Conservation (phyloP, 2,113 vertebrate genomes). For the Cinclus cinclus region DNA sequence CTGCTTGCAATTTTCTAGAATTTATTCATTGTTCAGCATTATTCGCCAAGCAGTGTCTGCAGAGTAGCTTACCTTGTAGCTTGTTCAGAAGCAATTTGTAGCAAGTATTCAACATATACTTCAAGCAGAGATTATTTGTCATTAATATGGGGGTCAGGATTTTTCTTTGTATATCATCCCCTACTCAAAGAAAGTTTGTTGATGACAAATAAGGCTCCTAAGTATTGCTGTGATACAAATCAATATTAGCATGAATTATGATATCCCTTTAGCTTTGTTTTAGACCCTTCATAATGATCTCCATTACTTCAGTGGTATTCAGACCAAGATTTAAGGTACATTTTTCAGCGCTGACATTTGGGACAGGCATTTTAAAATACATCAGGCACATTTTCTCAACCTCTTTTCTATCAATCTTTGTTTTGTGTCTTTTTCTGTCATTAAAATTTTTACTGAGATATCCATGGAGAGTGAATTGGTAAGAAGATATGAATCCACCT, state of each 20-base stretch:
- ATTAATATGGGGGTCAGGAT: background rate
- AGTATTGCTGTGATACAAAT: background rate
- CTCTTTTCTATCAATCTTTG: background rate
- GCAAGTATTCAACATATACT: background rate
- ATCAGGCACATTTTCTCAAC: background rate
- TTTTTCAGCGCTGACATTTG: background rate
- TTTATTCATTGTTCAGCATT: background rate
- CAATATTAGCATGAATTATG: background rate
- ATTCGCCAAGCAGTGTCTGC: background rate
- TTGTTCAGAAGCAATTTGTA: background rate
- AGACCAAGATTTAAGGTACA: background rate
- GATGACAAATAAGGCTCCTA: background rate
- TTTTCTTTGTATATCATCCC: background rate
- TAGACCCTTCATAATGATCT: background rate
- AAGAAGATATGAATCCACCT: background rate
- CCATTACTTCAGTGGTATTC: background rate
- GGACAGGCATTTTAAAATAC: background rate
- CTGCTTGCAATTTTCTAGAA: conserved; percentile 1
- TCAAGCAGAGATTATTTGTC: background rate
- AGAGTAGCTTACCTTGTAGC: background rate
- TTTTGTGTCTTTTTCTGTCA: background rate
- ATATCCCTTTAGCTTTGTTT: background rate
- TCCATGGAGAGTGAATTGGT: background rate
- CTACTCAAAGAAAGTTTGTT: background rate
- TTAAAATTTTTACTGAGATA: background rate